Base-by-base conservation (phyloP, 2,888 invertebrate species). In the Ophioninae sp. region DNA sequence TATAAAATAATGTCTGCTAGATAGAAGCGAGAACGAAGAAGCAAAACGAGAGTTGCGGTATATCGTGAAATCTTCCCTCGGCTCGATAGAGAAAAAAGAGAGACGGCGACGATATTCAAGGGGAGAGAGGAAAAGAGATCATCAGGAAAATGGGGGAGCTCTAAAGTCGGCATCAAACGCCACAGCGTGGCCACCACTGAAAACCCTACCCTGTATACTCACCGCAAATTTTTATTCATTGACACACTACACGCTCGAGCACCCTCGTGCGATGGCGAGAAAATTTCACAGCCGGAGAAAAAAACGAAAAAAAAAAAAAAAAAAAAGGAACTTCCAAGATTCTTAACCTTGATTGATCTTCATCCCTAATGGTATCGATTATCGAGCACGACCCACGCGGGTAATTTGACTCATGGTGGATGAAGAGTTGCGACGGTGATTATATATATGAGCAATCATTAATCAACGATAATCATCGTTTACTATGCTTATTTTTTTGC, bases 161-260 rank as follows among this genome's bases (percentile, higher is more conserved):
- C 85, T 90, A 90, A 90, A 90, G 90, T 92, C 90, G 91, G 89
- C 91, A 89, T 91, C 90, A 91, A 92, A 91, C 89, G 89, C 88
- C 80, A 81, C 65, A 76, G 41, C 73, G 67, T 59, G 72, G 82
- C 86, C 82, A 69, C 69, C 57, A 79, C 64, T 77, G 37, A n/a
- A 78, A 68, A 61, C 88, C 86, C 88, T 88, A 89, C 89, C 88
- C n/a, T 61, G 37, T 39, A 68, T 67, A 68, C 62, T 50, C 87
- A 85, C 88, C 89, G 88, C 89, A 91, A 92, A 91, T 92, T 92
- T 91, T 91, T 92, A 92, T 92, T 92, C 92, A 92, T 92, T 91
- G 91, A 92, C 92, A 92, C 92, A 91, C 91, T 89, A 89, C 88
- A 89, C 89, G 88, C 88, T 85, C 88, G 88, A 90, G 90, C 87